phyloP scores from a whole-genome alignment of 2,888 invertebrate genomes.

The Nymphalis polychloros region DNA sequence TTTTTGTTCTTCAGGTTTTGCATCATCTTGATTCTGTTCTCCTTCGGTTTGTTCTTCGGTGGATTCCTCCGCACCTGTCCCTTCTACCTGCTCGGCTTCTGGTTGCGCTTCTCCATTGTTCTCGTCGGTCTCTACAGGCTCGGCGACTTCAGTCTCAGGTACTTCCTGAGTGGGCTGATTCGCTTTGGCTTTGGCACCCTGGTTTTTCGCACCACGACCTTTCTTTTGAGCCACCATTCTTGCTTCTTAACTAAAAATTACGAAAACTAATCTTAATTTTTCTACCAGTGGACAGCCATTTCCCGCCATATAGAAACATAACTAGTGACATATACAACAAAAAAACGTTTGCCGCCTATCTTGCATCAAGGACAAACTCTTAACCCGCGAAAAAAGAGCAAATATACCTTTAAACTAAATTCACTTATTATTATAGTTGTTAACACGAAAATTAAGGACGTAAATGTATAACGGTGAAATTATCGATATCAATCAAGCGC shows the following conservation, averaged over 20 bases:
- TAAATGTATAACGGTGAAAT: conserved; percentile 54
- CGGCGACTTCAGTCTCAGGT: conserved; percentile 28
- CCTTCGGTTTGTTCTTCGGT: conserved; percentile 43
- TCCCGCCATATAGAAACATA: conserved; percentile 61
- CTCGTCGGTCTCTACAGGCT: conserved; percentile 56
- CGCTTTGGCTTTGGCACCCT: conserved; percentile 65
- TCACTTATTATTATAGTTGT: not conserved
- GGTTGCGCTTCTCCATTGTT: conserved; percentile 64
- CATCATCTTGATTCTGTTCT: conserved; percentile 52
- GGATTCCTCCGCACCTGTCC: conserved; percentile 43
- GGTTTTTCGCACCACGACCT: conserved; percentile 73
- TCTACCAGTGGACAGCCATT: conserved; percentile 43
- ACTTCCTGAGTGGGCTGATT: conserved; percentile 44
- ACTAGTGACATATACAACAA: conserved; percentile 35
- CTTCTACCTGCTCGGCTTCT: conserved; percentile 49
- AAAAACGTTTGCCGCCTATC: conserved; percentile 61
- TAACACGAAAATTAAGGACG: not conserved
- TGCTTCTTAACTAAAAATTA: conserved; percentile 37
- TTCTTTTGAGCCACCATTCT: conserved; percentile 75
- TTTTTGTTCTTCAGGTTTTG: conserved; percentile 61
- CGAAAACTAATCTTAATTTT: conserved; percentile 7
- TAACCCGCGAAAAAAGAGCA: conserved; percentile 55
- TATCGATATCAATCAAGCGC: conserved; percentile 57
- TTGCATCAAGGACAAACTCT: conserved; percentile 63
- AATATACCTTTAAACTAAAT: conserved; percentile 23